Evolutionary conservation across 30 jellyfish, hydroid and myxozoan species (phyloP).

Genomic region (Morbakka virulenta): DNA sequence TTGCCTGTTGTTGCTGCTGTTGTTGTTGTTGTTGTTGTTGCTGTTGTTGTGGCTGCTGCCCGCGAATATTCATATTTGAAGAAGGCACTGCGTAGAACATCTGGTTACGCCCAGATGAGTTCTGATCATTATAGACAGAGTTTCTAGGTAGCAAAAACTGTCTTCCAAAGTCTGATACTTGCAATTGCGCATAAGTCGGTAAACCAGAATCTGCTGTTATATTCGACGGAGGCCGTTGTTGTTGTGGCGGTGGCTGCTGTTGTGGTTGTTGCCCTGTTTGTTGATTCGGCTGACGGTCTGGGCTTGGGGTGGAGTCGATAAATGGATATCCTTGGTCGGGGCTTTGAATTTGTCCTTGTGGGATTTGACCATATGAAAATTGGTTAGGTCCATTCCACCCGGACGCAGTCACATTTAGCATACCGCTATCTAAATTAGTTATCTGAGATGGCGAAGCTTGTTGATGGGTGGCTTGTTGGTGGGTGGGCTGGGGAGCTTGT

Average conservation of each 20-base stretch:
- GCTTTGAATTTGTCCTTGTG: conserved; percentile 34
- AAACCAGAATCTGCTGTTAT: background rate
- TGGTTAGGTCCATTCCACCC: conserved; percentile 13
- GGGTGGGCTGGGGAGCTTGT: too few species aligned
- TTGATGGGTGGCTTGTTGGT: conserved; percentile 27
- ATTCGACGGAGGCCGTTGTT: background rate
- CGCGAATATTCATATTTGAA: background rate
- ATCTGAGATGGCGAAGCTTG: conserved; percentile 40
- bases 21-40: background rate
- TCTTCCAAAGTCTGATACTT: background rate
- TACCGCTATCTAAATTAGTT: conserved; percentile 38
- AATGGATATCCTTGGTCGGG: conserved; percentile 34
- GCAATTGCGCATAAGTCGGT: background rate
- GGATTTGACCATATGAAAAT: background rate
- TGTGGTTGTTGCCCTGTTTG: conserved; percentile 34
- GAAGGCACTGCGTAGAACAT: background rate
- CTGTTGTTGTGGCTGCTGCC: background rate
- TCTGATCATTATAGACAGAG: background rate
- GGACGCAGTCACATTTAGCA: conserved; percentile 33
- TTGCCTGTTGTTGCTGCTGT: background rate
- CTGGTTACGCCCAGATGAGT: background rate
- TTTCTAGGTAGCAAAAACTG: background rate
- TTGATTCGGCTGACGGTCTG: conserved; percentile 32
- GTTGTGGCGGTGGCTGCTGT: conserved; percentile 5
- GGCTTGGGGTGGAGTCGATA: conserved; percentile 11